Evolutionary conservation across 37 sponge, comb jelly and placozoan species (phyloP).

Genomic region (Cladorhizidae sp.): DNA sequence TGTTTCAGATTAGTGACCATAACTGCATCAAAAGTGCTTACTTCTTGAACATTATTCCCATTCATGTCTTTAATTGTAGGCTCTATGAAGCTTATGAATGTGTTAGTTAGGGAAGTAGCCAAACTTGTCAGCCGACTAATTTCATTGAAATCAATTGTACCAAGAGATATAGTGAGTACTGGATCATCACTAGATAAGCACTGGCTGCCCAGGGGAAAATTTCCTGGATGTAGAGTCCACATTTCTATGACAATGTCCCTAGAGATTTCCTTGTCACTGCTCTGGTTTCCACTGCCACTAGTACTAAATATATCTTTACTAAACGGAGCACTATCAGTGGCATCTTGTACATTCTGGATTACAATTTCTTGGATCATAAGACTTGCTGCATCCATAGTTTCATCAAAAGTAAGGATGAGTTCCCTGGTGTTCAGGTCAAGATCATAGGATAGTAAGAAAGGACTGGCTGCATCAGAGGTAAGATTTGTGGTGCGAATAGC

Average conservation of each 20-base stretch:
- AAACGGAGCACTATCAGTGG: neutral
- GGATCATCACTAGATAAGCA: conserved; percentile 73
- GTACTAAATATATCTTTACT: conserved; percentile 7
- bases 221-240: conserved; percentile 46
- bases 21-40: conserved; percentile 25
- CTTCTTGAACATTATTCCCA: conserved; percentile 54
- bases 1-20: conserved; percentile 36
- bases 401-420: conserved; percentile 83
- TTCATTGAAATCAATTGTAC: conserved; percentile 81
- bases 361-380: conserved; percentile 61
- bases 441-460: conserved; percentile 61
- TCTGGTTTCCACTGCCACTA: conserved; percentile 9
- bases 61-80: conserved; percentile 79
- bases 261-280: neutral
- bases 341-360: conserved; percentile 54
- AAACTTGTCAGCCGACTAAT: conserved; percentile 69
- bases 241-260: conserved; percentile 3
- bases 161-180: conserved; percentile 58
- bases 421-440: conserved; percentile 71
- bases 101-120: conserved; percentile 63
- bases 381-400: conserved; percentile 70
- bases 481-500: conserved; percentile 33
- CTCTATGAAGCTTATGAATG: conserved; percentile 65
- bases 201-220: conserved; percentile 35
- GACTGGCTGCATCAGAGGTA: conserved; percentile 32